phyloP scores from a whole-genome alignment of 2,797 vertebrate species.

The Trematomus bernacchii region DNA sequence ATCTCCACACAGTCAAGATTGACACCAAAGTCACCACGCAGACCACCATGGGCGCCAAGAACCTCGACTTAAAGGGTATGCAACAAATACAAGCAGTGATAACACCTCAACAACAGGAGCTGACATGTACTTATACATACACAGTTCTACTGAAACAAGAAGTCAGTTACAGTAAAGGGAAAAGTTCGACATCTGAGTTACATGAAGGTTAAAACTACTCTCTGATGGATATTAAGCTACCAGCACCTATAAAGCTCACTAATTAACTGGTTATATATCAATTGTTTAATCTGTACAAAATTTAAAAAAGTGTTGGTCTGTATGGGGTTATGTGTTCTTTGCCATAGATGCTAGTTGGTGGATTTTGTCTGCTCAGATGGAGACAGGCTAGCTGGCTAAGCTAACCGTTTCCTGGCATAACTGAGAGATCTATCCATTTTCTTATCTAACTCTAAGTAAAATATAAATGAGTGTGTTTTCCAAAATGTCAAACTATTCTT shows the following conservation, averaged over 20 bases:
- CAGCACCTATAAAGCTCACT: background rate
- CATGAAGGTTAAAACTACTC: background rate
- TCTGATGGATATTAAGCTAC: background rate
- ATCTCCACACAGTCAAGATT: slow-evolving; percentile 98
- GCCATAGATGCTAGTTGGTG: background rate
- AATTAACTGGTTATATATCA: slow-evolving; percentile 9
- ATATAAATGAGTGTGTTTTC: too few species aligned
- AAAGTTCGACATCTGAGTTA: background rate
- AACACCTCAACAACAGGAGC: background rate
- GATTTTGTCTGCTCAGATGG: slow-evolving; percentile 9
- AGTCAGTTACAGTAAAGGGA: slow-evolving; percentile 9
- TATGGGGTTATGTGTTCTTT: background rate
- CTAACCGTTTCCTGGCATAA: background rate
- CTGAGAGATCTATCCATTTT: slow-evolving; percentile 16
- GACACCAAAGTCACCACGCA: slow-evolving; percentile 99
- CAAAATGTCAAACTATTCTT: background rate
- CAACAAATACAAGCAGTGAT: slow-evolving; percentile 18
- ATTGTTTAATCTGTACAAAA: slow-evolving; percentile 20
- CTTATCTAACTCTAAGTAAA: background rate
- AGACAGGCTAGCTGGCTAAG: background rate
- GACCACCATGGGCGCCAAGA: slow-evolving; percentile 97
- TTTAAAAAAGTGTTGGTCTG: slow-evolving; percentile 3
- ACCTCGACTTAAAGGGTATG: slow-evolving; percentile 96
- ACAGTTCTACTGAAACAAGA: slow-evolving; percentile 4
- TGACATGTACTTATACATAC: background rate